Evolutionary conservation across 1,140 invertebrate species (phyloP).

Genomic region (Drosophila bocki): DNA sequence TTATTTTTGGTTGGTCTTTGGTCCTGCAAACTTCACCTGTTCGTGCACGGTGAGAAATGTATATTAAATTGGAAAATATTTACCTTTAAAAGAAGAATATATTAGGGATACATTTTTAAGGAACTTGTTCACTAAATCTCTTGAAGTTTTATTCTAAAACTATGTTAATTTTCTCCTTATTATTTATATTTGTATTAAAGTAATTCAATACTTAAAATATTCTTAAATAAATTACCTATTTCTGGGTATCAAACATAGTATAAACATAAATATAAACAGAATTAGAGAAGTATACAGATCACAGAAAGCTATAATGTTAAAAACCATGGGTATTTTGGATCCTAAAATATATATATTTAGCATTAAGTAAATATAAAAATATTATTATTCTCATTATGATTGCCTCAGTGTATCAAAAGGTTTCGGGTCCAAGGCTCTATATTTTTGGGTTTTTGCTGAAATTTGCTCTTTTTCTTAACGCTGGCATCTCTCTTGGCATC

Average conservation of each 20-base stretch:
- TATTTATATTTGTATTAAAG: neutral
- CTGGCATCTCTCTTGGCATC: conserved; percentile 43
- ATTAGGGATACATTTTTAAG: no score
- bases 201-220: no score
- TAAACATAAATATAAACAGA: neutral
- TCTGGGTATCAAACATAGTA: neutral
- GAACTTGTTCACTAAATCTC: neutral
- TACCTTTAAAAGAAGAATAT: neutral
- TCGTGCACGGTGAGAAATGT: conserved; percentile 15
- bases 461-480: conserved; percentile 45
- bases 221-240: neutral
- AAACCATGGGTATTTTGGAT: no score
- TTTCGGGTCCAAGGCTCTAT: conserved; percentile 3
- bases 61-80: neutral
- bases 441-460: conserved; percentile 36
- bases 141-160: neutral
- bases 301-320: no score
- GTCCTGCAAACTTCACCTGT: conserved; percentile 50
- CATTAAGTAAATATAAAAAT: neutral
- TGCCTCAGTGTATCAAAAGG: neutral
- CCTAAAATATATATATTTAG: no score
- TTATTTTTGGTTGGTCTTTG: neutral
- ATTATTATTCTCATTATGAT: neutral
- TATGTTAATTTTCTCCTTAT: neutral
- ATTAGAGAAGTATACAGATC: neutral